phyloP scores from a whole-genome alignment of 2,113 vertebrate genomes.

The Corvus cornix region DNA sequence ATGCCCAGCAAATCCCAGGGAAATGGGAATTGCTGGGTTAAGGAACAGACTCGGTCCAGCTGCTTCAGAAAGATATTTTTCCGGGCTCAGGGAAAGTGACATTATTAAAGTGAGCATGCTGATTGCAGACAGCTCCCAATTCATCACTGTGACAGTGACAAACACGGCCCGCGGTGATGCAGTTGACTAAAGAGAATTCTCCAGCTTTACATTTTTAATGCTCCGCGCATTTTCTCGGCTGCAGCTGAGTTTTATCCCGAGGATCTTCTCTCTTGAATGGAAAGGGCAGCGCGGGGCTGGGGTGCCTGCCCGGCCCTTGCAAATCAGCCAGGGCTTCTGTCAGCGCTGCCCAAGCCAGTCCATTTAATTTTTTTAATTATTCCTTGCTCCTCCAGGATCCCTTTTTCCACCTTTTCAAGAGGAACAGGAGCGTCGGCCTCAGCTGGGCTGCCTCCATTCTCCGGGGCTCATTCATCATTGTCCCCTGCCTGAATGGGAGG shows the following conservation, averaged over 20 bases:
- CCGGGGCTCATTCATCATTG: conserved; percentile 63
- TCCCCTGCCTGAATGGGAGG: conserved; percentile 57
- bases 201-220: conserved; percentile 64
- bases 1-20: not conserved
- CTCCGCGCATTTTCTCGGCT: conserved; percentile 5
- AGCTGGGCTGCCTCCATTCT: conserved; percentile 54
- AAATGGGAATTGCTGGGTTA: not conserved
- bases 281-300: conserved; percentile 27
- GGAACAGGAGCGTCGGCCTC: conserved; percentile 36
- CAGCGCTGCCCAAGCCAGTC: not conserved
- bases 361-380: conserved; percentile 53
- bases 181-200: conserved; percentile 56
- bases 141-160: conserved; percentile 32
- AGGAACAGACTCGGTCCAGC: conserved; percentile 33
- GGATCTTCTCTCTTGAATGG: conserved; percentile 48
- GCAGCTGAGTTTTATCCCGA: conserved; percentile 8
- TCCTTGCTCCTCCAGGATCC: conserved; percentile 28
- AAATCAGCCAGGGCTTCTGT: conserved; percentile 39
- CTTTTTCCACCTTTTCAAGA: conserved; percentile 49
- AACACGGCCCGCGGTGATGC: conserved; percentile 41
- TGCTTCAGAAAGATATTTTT: conserved; percentile 24
- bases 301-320: conserved; percentile 44
- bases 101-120: conserved; percentile 17
- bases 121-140: conserved; percentile 15
- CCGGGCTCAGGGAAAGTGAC: not conserved